phyloP scores from a whole-genome alignment of 2,797 vertebrate genomes.

The Silurus aristotelis region DNA sequence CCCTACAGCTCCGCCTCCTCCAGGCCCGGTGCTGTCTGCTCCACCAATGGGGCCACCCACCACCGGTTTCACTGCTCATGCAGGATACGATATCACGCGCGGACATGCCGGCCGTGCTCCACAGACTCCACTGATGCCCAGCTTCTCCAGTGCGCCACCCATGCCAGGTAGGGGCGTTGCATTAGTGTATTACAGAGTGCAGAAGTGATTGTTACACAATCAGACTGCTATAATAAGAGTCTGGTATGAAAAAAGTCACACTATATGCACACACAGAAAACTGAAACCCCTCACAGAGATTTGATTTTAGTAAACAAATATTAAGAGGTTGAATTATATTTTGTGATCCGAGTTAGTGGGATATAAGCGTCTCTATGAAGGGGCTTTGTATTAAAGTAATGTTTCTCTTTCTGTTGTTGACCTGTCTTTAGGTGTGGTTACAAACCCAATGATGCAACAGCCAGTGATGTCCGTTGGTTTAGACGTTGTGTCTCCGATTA shows the following conservation, averaged over 20 bases:
- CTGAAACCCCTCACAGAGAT: neutral
- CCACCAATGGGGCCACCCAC: conserved; percentile 79
- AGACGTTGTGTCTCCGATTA: conserved; percentile 83
- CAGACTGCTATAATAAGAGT: neutral
- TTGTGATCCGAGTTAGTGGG: neutral
- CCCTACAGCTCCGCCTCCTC: conserved; percentile 50
- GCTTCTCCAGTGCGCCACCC: conserved; percentile 76
- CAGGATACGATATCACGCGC: conserved; percentile 88
- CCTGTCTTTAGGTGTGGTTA: conserved; percentile 72
- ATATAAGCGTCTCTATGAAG: neutral
- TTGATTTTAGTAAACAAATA: neutral
- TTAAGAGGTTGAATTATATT: neutral
- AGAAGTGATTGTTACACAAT: neutral
- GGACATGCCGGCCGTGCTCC: conserved; percentile 92
- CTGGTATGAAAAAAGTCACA: neutral
- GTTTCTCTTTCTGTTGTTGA: neutral
- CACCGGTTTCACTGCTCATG: conserved; percentile 79
- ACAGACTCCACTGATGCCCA: conserved; percentile 92
- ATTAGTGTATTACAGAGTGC: neutral
- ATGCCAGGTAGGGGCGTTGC: conserved; percentile 75
- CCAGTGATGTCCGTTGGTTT: conserved; percentile 70
- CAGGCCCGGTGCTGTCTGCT: conserved; percentile 56
- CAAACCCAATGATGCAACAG: conserved; percentile 82
- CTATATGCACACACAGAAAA: neutral
- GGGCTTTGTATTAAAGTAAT: neutral